Base-by-base conservation (phyloP, 1,140 invertebrate species). In the Luehdorfia chinensis region DNA sequence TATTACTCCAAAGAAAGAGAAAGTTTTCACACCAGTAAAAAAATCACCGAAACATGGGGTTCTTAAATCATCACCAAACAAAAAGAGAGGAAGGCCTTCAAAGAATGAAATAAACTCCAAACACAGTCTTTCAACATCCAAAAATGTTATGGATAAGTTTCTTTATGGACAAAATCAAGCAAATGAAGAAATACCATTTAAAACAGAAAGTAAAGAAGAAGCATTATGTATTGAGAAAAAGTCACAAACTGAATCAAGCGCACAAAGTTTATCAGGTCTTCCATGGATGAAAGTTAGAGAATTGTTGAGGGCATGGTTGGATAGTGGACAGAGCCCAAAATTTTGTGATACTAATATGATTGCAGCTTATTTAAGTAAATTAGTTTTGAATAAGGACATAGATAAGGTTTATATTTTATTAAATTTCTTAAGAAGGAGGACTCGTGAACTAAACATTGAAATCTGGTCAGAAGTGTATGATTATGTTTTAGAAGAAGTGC, bases 261-360 rank as follows among this genome's bases (percentile, higher is more conserved):
- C 44, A 47, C 31, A 62, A 47, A 72, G 79, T 30, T 67, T 87
- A 32, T 37, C 75, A 23, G 65, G 66, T 18, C 54, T 87, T 2
- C 55, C 78, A 11, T 87, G 78, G 75, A 60, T 79, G 16, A 84
- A 87, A 56, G 76, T 88, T 14, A 65, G 85, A 25, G 75, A 79
- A 52, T 59, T 89, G 36, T 52, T 89, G 8, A 67, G 83, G 48
- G 80, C 87, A 36, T 90, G 89, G 89, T 57, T 89, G 9, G 66
- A 78, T 18, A 87, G 80, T 62, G 81, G 76, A 2, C 70, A 80
- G 30, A 50, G 50, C 19, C 89, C 88, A 25, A 69, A 88, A 50
- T 51, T 53, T n/a, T 87, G 69, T 65, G 89, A 90, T 70, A 62
- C 87, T 18, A 58, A 74, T 21, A 66, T 89, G 54, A 66, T 90